A percentile compares a stretch with the other conserved stretches of the same genome.
Evolutionary conservation across 2,888 invertebrate genomes (phyloP).

Genomic region (Heliconius charithonia): DNA sequence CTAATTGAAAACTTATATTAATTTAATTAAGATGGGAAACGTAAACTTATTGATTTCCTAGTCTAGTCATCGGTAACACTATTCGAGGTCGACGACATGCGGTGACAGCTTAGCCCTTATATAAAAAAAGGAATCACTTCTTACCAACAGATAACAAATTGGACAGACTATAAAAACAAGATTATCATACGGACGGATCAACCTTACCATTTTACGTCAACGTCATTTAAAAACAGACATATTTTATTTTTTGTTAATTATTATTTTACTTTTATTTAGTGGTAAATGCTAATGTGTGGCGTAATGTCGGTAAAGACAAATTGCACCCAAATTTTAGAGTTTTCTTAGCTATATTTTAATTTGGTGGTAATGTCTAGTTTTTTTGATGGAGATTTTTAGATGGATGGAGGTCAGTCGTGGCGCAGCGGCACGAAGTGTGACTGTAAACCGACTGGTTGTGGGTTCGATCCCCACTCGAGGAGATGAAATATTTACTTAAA

Average conservation of each 20-base stretch:
- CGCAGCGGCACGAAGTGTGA: too few species aligned
- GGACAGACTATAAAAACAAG: not conserved
- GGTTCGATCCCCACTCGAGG: too few species aligned
- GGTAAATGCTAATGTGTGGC: constrained; percentile 4
- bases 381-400: too few species aligned
- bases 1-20: constrained; percentile 22
- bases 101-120: constrained; percentile 32
- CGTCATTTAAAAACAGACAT: not conserved
- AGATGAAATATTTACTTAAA: too few species aligned
- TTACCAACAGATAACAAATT: not conserved
- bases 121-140: constrained; percentile 24
- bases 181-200: not conserved
- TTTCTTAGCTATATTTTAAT: not conserved
- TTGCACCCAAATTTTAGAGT: constrained; percentile 3
- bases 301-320: not conserved
- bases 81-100: constrained; percentile 39
- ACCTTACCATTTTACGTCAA: not conserved
- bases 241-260: not conserved
- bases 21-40: constrained; percentile 27
- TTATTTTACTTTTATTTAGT: not conserved
- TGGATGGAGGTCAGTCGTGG: too few species aligned
- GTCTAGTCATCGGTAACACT: constrained; percentile 37
- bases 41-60: constrained; percentile 31
- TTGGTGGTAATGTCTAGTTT: too few species aligned
- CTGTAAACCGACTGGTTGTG: too few species aligned